Evolutionary conservation across 2,113 vertebrate species (phyloP), one percentile per base, ranked within the genome.

Genomic region (Entosphenus tridentatus): DNA sequence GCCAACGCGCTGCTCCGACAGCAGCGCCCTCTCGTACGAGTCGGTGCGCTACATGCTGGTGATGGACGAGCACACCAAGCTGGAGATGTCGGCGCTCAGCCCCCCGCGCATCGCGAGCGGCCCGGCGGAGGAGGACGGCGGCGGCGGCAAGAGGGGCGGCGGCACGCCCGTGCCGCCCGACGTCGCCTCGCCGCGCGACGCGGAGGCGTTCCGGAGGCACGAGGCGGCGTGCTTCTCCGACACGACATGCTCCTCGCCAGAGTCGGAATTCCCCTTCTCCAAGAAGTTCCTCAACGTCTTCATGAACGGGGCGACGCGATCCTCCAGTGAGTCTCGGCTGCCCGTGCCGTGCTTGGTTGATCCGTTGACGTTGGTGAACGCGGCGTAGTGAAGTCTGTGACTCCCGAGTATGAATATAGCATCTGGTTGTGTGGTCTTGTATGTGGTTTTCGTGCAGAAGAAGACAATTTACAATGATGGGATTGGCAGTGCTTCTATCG

Each of bases 241-340:
- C 74, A 85, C 39, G 39, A 39, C 39, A 39, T 39, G 86, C 74
- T 91, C 89, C 71, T 87, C 87, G 0, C 87, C 90, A 0, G 90
- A 95, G 39, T 83, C 81, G 0, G 88, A 91, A 59, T 80, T 89
- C 73, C 85, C 86, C 74, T 90, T 95, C 78, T 95, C 93, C 70
- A 91, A 91, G 81, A 96, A 96, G 78, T 98, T 98, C 76, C 85
- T 96, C 74, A 98, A 96, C 0, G 87, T 98, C 77, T 96, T 98
- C 80, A 87, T 95, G 89, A 96, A 89, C 0, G 89, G 93, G 57
- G 85, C 83, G 57, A 87, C 92, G 0, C 84, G 89, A 18, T 92
- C 89, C 69, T 95, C 93, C 73, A 96, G 93, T 98, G 83, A 89
- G 93, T 95, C n/a, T 39, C 39, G 57, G 6, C 14, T 71, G 56